Evolutionary conservation across 2,888 invertebrate genomes (phyloP).

Genomic region (Lasioglossum figueresi): DNA sequence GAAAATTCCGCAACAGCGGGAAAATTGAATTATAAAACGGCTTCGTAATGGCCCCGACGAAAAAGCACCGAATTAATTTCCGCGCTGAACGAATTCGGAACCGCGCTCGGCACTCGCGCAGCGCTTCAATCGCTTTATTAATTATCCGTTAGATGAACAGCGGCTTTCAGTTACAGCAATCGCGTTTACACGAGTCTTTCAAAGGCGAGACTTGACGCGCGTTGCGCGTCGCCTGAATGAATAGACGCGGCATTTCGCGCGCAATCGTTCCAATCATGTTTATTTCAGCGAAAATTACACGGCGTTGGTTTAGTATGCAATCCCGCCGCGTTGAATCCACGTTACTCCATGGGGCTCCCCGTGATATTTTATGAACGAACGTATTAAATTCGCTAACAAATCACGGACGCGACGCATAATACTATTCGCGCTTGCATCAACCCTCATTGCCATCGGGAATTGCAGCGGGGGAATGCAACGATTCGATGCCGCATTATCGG

Average conservation of each 20-base stretch:
- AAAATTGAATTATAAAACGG: not conserved
- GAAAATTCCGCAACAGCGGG: not conserved
- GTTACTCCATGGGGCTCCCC: slow-evolving; percentile 12
- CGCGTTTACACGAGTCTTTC: not conserved
- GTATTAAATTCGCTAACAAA: slow-evolving; percentile 50
- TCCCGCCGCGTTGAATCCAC: not conserved
- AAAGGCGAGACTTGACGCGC: not conserved
- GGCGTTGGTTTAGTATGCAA: slow-evolving; percentile 17
- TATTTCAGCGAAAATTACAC: slow-evolving; percentile 45
- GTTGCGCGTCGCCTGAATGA: not conserved
- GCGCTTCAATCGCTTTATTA: not conserved
- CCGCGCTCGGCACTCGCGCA: not conserved
- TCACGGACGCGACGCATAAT: slow-evolving; percentile 16
- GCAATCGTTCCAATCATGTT: slow-evolving; percentile 45
- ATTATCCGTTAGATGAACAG: not conserved
- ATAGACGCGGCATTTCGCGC: slow-evolving; percentile 11
- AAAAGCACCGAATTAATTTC: slow-evolving; percentile 4
- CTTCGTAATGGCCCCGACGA: not conserved
- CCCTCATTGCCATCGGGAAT: not conserved
- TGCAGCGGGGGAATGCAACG: not conserved
- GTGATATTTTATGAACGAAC: slow-evolving; percentile 31
- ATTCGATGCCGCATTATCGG: not conserved
- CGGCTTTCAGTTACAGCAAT: not conserved
- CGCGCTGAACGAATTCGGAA: not conserved
- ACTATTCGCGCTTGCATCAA: not conserved